Evolutionary conservation across 2,113 vertebrate genomes (phyloP), one percentile per base, ranked within the genome.

Genomic region (Aldabrachelys gigantea): DNA sequence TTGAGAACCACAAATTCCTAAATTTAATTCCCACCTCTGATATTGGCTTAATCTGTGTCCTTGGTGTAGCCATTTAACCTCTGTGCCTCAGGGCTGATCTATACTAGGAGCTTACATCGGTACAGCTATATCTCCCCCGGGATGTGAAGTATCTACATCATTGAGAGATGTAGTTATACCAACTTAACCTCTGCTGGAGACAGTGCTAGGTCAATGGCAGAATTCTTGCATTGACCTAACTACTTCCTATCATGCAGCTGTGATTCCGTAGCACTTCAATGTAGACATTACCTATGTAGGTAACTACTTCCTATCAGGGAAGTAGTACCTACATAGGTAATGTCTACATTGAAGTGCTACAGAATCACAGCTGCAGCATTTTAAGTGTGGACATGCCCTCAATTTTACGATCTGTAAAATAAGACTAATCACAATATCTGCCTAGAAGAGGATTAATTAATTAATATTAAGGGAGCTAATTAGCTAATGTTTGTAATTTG

Each of bases 21-120:
- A 1, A 0, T 82, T 89, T 0, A 0, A 17, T 29, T 69, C 41
- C 65, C 49, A 88, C 83, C 41, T n/a, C 52, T 0, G 0, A 1
- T 2, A 85, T n/a, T 5, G 27, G 13, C 3, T 5, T 4, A 14
- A 22, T 59, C 7, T 84, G 9, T 16, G 1, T 4, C 0, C 89
- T 83, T 83, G 41, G 5, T 8, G 10, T 80, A 80, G 4, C 69
- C 81, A 35, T 4, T 90, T 69, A 29, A 62, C 50, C 27, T 87
- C 41, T 91, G 9, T 82, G 24, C 82, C 79, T 82, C 76, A 49
- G 49, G 19, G 19, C n/a, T 72, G 65, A 21, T 38, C n/a, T 38
- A 19, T 9, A 38, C 8, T 38, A 38, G 65, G 19, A 72, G 10
- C 65, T 72, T 21, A 72, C 8, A 72, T 72, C 8, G 4, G 65